phyloP scores from a whole-genome alignment of 2,888 invertebrate genomes.

The Pogonocherus hispidulus region DNA sequence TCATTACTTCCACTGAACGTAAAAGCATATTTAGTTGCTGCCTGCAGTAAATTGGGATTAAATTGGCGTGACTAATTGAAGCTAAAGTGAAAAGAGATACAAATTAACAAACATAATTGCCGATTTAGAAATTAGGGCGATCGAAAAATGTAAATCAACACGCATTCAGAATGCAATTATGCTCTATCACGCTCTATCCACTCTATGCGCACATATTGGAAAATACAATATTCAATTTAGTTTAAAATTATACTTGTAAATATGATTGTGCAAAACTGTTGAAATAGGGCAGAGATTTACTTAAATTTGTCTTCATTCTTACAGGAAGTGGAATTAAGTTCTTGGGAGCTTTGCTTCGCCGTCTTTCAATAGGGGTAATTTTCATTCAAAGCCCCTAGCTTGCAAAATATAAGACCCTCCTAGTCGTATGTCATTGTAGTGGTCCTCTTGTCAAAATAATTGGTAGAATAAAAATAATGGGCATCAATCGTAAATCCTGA shows the following conservation, averaged over 20 bases:
- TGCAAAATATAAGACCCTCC: neutral
- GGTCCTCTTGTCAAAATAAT: too few species aligned
- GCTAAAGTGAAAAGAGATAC: slow-evolving; percentile 5
- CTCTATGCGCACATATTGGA: neutral
- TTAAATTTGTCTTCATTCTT: neutral
- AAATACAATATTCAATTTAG: slow-evolving; percentile 12
- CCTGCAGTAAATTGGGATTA: slow-evolving; percentile 5
- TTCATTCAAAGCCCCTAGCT: neutral
- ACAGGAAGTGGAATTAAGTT: neutral
- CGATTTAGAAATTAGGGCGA: neutral
- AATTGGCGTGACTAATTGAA: slow-evolving; percentile 23
- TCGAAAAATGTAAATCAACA: slow-evolving; percentile 9
- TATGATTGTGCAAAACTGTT: neutral
- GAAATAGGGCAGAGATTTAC: neutral
- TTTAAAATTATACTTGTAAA: neutral
- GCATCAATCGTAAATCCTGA: too few species aligned
- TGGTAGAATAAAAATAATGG: too few species aligned
- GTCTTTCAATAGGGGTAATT: neutral
- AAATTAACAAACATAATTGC: slow-evolving; percentile 21
- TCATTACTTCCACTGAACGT: neutral
- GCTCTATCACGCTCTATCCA: neutral
- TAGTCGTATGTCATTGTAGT: too few species aligned
- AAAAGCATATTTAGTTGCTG: neutral
- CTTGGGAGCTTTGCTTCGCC: neutral
- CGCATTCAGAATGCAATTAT: slow-evolving; percentile 10